Conservation (phyloP, 2,113 vertebrate species). For the Paraplagusia blochii region DNA sequence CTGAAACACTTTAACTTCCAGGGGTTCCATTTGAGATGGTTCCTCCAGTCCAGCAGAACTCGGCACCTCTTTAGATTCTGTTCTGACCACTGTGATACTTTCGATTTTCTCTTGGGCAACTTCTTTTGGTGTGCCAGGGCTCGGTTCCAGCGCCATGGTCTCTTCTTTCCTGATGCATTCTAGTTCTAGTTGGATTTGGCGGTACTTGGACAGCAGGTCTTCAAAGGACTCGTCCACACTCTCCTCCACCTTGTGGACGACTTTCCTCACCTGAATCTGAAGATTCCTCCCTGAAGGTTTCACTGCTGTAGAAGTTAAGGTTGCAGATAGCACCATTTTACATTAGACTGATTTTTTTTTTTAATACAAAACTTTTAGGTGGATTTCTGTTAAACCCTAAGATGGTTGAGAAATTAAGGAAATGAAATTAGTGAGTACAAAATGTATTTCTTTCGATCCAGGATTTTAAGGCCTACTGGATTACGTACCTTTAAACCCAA, state of each 20-base stretch:
- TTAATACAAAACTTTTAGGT: background rate
- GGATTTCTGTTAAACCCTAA: too few species aligned
- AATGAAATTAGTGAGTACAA: too few species aligned
- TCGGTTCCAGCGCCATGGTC: constrained; percentile 83
- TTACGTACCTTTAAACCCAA: too few species aligned
- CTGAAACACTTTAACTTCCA: constrained; percentile 86
- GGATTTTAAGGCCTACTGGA: too few species aligned
- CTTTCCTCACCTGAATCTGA: constrained; percentile 77
- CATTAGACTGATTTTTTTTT: background rate
- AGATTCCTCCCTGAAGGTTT: constrained; percentile 79
- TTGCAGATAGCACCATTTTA: background rate
- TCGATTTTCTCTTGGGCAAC: constrained; percentile 41
- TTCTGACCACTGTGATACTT: constrained; percentile 62
- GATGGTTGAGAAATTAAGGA: too few species aligned
- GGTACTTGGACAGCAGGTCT: constrained; percentile 92
- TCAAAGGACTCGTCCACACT: constrained; percentile 92
- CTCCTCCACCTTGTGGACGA: constrained; percentile 71
- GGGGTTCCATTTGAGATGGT: constrained; percentile 70
- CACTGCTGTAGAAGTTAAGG: constrained; percentile 71
- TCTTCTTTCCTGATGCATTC: constrained; percentile 96
- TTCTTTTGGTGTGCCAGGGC: constrained; percentile 69
- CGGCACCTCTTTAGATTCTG: constrained; percentile 59
- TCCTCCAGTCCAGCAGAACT: constrained; percentile 64
- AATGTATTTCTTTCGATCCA: too few species aligned
- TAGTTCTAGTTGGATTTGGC: constrained; percentile 94